A percentile compares a stretch with the other conserved stretches of the same genome.
Conservation (phyloP, 2,113 vertebrate species). For the Catharus bicknelli region DNA sequence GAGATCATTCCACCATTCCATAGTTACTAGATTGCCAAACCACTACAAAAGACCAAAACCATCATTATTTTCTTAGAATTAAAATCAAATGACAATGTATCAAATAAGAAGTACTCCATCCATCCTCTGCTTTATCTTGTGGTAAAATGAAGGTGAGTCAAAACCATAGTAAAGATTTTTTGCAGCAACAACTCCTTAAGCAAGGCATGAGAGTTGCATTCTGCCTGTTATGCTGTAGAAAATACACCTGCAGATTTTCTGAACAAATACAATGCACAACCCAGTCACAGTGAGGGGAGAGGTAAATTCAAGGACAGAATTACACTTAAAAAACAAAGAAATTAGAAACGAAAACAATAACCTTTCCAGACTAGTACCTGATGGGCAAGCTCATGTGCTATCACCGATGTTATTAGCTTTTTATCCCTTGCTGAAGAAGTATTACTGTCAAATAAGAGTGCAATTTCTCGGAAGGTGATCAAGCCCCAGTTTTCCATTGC, state of each 20-base stretch:
- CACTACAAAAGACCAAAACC: constrained; percentile 72
- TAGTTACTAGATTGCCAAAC: constrained; percentile 97
- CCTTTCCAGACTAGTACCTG: constrained; percentile 79
- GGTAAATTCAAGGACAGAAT: neutral
- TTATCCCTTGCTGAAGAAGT: constrained; percentile 85
- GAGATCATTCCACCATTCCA: constrained; percentile 96
- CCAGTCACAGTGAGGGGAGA: neutral
- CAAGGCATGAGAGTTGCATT: accelerated
- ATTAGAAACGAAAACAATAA: neutral
- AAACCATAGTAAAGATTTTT: neutral
- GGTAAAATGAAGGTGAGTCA: neutral
- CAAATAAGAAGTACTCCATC: neutral
- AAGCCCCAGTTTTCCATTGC: constrained; percentile 99
- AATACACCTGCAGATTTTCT: neutral
- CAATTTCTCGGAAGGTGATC: constrained; percentile 88
- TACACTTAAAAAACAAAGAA: neutral
- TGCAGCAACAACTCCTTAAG: neutral
- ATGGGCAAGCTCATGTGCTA: constrained; percentile 94
- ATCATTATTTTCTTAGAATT: neutral
- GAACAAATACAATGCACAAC: neutral
- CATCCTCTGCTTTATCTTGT: neutral
- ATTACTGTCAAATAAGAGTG: constrained; percentile 78
- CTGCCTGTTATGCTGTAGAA: neutral
- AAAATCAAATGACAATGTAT: neutral
- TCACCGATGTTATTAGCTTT: constrained; percentile 85